phyloP scores from a whole-genome alignment of 2,888 invertebrate genomes.

The Pseudoips prasinana region DNA sequence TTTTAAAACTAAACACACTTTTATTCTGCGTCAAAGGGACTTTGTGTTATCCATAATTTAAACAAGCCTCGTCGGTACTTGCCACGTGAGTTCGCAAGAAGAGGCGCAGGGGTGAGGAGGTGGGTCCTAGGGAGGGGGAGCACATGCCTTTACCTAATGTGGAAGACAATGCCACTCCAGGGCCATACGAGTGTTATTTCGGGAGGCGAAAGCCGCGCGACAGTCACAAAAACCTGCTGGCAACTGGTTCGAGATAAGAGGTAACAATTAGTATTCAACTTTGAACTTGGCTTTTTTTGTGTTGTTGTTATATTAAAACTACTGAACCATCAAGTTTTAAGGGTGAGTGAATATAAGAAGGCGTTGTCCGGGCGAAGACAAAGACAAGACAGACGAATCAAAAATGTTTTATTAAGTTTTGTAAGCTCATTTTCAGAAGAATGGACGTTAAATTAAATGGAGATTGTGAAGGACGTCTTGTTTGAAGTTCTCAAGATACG shows the following conservation, averaged over 20 bases:
- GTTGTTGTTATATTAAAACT: conserved; percentile 2
- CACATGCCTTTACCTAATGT: conserved; percentile 75
- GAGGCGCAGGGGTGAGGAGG: conserved; percentile 37
- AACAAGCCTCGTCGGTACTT: conserved; percentile 17
- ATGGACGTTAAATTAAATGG: no score
- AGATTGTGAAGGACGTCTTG: no score
- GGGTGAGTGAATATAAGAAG: conserved; percentile 24
- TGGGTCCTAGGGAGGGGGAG: conserved; percentile 28
- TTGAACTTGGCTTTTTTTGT: conserved; percentile 9
- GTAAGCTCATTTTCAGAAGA: no score
- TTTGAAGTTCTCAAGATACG: no score
- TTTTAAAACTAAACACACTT: no score
- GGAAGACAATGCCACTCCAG: conserved; percentile 71
- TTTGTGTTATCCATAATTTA: conserved; percentile 24
- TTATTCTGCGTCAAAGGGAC: no score
- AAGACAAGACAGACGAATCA: conserved; percentile 17
- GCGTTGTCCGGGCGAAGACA: conserved; percentile 2
- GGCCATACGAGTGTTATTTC: conserved; percentile 59
- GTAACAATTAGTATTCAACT: conserved; percentile 19
- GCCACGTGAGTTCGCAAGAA: conserved; percentile 62
- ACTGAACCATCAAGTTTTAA: conserved; percentile 27
- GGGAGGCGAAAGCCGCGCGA: conserved; percentile 24
- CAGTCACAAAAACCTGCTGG: conserved; percentile 26
- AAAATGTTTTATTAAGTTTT: no score
- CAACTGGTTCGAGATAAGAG: conserved; percentile 14